Evolutionary conservation across 1,140 invertebrate species (phyloP).

Genomic region (Tyrophagus putrescentiae): DNA sequence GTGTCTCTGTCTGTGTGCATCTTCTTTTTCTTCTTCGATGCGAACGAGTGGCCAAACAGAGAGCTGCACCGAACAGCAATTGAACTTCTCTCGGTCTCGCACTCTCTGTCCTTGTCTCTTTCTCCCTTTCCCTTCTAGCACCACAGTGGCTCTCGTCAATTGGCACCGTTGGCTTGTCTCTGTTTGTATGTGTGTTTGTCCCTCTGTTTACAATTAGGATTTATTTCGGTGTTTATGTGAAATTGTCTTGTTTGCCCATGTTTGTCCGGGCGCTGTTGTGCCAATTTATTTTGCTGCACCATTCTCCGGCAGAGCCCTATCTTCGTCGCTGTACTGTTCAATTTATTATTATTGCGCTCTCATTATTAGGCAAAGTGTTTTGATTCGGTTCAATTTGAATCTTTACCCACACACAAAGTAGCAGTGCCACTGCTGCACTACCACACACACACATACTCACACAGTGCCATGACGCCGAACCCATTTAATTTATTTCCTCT

Average conservation of each 20-base stretch:
- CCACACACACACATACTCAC: no score
- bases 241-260: conserved; percentile 1
- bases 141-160: not conserved
- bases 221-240: conserved; percentile 10
- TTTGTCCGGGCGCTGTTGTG: not conserved
- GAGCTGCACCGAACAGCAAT: no score
- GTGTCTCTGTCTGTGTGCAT: no score
- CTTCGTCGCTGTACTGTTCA: no score
- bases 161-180: not conserved
- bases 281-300: not conserved
- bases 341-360: conserved; percentile 14
- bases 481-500: no score
- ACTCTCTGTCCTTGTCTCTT: no score
- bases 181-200: conserved; percentile 1
- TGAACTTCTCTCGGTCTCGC: no score
- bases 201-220: conserved; percentile 13
- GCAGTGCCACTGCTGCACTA: not conserved
- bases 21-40: no score
- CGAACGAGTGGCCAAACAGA: no score
- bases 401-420: not conserved
- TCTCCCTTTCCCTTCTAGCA: not conserved
- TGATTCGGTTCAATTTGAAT: conserved; percentile 15
- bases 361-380: conserved; percentile 11
- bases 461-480: no score
- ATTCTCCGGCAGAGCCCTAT: not conserved